Conservation (phyloP, 2,797 vertebrate species). For the Sebastes melanostomus region DNA sequence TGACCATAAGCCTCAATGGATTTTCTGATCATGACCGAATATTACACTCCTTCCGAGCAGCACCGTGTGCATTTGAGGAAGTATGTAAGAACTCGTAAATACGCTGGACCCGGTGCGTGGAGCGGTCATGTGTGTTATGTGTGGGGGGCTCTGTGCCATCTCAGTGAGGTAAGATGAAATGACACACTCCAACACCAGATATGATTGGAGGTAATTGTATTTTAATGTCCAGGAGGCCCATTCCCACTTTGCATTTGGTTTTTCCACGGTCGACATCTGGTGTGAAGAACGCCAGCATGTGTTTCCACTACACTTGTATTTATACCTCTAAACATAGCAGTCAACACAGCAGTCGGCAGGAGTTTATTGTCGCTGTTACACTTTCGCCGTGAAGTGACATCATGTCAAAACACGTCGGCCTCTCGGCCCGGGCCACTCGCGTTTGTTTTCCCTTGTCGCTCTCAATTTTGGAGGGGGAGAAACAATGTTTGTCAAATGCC, state of each 20-base stretch:
- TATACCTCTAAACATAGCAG: slow-evolving; percentile 70
- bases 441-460: slow-evolving; percentile 77
- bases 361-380: slow-evolving; percentile 75
- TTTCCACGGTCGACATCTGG: slow-evolving; percentile 74
- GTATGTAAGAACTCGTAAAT: slow-evolving; percentile 56
- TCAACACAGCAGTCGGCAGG: slow-evolving; percentile 67
- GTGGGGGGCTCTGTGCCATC: slow-evolving; percentile 53
- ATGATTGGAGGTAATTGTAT: slow-evolving; percentile 75
- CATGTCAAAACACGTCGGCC: slow-evolving; percentile 76
- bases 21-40: slow-evolving; percentile 57
- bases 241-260: slow-evolving; percentile 57
- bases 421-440: slow-evolving; percentile 18
- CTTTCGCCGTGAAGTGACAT: slow-evolving; percentile 76
- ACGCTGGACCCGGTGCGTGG: slow-evolving; percentile 14
- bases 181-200: slow-evolving; percentile 75
- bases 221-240: slow-evolving; percentile 72
- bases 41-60: slow-evolving; percentile 18
- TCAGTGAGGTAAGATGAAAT: slow-evolving; percentile 71
- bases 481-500: slow-evolving; percentile 76
- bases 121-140: slow-evolving; percentile 44
- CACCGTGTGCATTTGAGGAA: slow-evolving; percentile 21
- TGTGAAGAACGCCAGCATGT: slow-evolving; percentile 68
- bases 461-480: slow-evolving; percentile 66
- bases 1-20: slow-evolving; percentile 42
- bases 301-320: slow-evolving; percentile 75